These are phyloP conservation scores for Eulithis prunata DNA, from an alignment of 2,888 invertebrate species.

Conservation along the genomic window DNA sequence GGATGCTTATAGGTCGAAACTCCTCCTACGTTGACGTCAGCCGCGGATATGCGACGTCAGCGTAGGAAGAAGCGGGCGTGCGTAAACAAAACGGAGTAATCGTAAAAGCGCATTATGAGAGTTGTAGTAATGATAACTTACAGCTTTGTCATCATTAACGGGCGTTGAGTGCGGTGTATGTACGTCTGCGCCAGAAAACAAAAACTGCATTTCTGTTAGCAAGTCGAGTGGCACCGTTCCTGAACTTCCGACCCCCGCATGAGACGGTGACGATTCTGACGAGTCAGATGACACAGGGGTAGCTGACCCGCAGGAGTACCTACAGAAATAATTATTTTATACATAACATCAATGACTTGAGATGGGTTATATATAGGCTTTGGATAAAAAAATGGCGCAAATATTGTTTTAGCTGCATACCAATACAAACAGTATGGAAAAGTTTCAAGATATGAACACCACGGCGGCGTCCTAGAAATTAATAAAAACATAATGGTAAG, in stretches of 20 bases:
- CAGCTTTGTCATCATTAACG: slow-evolving; percentile 65
- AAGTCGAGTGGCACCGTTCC: slow-evolving; percentile 71
- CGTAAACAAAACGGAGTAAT: no score
- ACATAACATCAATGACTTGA: no score
- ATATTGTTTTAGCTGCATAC: no score
- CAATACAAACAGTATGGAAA: no score
- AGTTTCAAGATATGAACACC: no score
- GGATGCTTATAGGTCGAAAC: no score
- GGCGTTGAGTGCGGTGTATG: slow-evolving; percentile 46
- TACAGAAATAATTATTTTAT: slow-evolving; percentile 34
- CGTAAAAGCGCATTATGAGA: background rate
- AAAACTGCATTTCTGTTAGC: slow-evolving; percentile 75
- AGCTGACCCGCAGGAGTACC: slow-evolving; percentile 76
- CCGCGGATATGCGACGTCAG: no score
- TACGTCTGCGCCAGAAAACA: slow-evolving; percentile 67
- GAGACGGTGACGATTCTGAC: slow-evolving; percentile 53
- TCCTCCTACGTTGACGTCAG: no score
- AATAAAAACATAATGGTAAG: background rate
- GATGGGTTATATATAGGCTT: no score
- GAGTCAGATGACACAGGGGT: slow-evolving; percentile 77
- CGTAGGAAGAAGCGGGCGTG: no score
- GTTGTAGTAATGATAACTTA: slow-evolving; percentile 33
- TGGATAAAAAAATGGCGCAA: no score
- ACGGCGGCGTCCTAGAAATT: no score
- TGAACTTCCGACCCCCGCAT: slow-evolving; percentile 51